Evolutionary conservation across 2,888 invertebrate species (phyloP).

Genomic region (Troides oblongomaculatus): DNA sequence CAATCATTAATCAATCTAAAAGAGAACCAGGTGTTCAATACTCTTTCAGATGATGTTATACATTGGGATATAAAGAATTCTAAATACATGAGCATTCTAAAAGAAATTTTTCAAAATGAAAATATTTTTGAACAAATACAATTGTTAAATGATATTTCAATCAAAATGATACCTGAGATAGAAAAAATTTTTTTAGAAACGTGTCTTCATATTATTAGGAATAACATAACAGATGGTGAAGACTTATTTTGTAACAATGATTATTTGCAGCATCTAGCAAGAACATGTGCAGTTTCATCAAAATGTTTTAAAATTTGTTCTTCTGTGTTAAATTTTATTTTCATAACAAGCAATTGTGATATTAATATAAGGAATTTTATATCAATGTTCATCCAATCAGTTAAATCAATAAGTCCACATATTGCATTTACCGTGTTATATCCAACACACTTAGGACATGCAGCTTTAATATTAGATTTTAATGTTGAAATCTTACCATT

Average conservation of each 20-base stretch:
- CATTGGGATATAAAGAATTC: constrained; percentile 45
- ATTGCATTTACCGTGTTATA: constrained; percentile 50
- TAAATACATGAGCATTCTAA: constrained; percentile 45
- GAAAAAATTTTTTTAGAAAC: constrained; percentile 51
- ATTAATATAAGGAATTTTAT: constrained; percentile 48
- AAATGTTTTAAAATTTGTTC: constrained; percentile 63
- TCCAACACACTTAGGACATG: constrained; percentile 44
- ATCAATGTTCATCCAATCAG: constrained; percentile 45
- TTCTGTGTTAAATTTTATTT: constrained; percentile 56
- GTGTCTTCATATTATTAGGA: constrained; percentile 42
- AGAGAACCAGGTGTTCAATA: constrained; percentile 40
- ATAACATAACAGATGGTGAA: constrained; percentile 38
- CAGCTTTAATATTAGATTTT: constrained; percentile 56
- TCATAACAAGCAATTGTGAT: constrained; percentile 55
- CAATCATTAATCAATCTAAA: constrained; percentile 64
- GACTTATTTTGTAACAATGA: constrained; percentile 38
- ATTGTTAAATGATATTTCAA: constrained; percentile 48
- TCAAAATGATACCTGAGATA: constrained; percentile 60
- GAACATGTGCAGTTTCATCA: constrained; percentile 50
- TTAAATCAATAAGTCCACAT: constrained; percentile 43
- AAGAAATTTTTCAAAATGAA: constrained; percentile 44
- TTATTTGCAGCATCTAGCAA: constrained; percentile 42
- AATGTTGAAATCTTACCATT: constrained; percentile 44
- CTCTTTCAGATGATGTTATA: constrained; percentile 49
- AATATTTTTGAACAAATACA: constrained; percentile 31